Conservation (phyloP, 1,140 invertebrate species). For the Rhyzopertha dominica region DNA sequence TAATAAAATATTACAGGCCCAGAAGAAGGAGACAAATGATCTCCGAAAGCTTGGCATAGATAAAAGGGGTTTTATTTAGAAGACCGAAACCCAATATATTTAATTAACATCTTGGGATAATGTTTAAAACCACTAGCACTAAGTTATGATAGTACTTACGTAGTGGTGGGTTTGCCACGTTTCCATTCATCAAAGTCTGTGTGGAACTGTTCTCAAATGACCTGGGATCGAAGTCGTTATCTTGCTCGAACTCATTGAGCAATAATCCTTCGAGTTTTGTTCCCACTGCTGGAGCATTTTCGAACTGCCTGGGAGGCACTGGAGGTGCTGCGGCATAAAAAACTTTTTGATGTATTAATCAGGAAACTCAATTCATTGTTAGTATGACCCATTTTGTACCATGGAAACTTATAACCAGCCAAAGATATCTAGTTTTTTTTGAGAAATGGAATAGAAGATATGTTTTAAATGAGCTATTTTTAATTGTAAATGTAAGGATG, state of each 20-base stretch:
- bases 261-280: conserved; percentile 77
- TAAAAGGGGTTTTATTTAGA: no score
- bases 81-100: no score
- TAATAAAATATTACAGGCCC: no score
- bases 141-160: conserved; percentile 53
- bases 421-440: no score
- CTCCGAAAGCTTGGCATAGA: no score
- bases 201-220: conserved; percentile 36
- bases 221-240: conserved; percentile 46
- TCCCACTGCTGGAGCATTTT: conserved; percentile 63
- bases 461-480: no score
- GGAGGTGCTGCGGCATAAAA: conserved; percentile 56
- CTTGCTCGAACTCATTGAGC: conserved; percentile 74
- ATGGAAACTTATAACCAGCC: no score
- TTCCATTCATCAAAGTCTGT: conserved; percentile 42
- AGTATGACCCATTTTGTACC: no score
- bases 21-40: no score
- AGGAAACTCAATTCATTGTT: background rate
- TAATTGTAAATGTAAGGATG: no score
- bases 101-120: no score
- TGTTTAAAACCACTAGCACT: background rate
- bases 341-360: conserved; percentile 1
- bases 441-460: no score
- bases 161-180: conserved; percentile 52
- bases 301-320: conserved; percentile 60